Percentiles rank a stretch among this genome's conserved stretches.
Conservation (phyloP, 2,113 vertebrate genomes). For the Progne subis region DNA sequence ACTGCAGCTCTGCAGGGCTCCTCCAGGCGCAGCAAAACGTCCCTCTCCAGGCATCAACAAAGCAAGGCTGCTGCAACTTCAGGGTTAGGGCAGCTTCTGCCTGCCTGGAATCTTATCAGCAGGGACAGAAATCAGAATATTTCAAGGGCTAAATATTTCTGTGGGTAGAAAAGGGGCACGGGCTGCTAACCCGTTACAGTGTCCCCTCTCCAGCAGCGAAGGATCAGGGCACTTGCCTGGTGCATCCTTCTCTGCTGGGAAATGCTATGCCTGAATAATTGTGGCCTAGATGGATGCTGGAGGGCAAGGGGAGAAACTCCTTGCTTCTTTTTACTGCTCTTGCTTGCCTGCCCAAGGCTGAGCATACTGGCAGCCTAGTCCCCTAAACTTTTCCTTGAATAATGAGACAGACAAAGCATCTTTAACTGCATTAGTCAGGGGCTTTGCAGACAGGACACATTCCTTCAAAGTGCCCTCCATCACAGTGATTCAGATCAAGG, state of each 20-base stretch:
- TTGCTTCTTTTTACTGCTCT: background rate
- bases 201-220: background rate
- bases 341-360: constrained; percentile 18
- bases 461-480: background rate
- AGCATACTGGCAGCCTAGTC: background rate
- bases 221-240: constrained; percentile 10
- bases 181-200: background rate
- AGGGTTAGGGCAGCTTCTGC: constrained; percentile 21
- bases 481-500: background rate
- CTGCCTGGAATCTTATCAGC: background rate
- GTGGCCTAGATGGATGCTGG: background rate
- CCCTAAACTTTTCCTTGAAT: background rate
- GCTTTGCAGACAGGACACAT: background rate
- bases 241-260: background rate
- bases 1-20: background rate
- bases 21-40: background rate
- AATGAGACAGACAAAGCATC: constrained; percentile 6
- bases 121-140: background rate
- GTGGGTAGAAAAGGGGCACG: constrained; percentile 29
- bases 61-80: constrained; percentile 10
- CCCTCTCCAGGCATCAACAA: constrained; percentile 58
- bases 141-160: constrained; percentile 46
- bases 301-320: background rate
- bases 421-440: background rate
- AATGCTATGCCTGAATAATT: background rate